Percentiles rank a stretch among this genome's conserved stretches.
phyloP scores from a whole-genome alignment of 2,797 vertebrate genomes.

The Sarcoramphus papa region DNA sequence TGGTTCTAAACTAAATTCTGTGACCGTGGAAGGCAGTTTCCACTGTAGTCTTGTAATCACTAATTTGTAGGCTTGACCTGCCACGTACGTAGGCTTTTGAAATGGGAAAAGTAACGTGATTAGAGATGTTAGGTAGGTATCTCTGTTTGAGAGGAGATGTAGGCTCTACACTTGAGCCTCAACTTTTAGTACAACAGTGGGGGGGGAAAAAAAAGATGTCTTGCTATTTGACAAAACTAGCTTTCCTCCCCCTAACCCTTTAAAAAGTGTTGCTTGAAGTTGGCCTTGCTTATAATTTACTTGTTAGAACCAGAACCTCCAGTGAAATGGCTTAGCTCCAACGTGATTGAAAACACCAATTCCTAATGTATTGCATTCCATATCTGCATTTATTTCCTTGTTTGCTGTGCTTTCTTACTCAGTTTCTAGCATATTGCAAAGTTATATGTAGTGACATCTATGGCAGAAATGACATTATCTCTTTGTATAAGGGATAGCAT shows the following conservation, averaged over 20 bases:
- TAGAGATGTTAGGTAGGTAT: background rate
- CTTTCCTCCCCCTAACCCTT: background rate
- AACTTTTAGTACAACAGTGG: background rate
- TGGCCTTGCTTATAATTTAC: background rate
- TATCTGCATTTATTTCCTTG: background rate
- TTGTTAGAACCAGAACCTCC: background rate
- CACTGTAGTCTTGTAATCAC: background rate
- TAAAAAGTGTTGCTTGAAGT: background rate
- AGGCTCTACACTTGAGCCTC: background rate
- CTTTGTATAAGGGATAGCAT: background rate
- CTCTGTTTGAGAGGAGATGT: background rate
- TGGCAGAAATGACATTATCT: background rate
- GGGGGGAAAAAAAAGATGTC: background rate
- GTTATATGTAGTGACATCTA: background rate
- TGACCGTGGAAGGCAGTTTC: background rate
- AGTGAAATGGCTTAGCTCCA: background rate
- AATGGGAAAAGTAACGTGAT: background rate
- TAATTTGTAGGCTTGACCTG: background rate
- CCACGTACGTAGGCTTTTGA: rapidly evolving
- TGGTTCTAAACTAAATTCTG: background rate
- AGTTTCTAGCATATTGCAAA: background rate
- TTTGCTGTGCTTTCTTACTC: background rate
- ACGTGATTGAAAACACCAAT: background rate
- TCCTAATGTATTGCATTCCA: background rate
- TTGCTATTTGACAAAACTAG: background rate